A percentile compares a stretch with the other conserved stretches of the same genome.
These are phyloP conservation scores for Corvus hawaiiensis DNA, from an alignment of 2,113 vertebrate genomes.

Conservation along the genomic window DNA sequence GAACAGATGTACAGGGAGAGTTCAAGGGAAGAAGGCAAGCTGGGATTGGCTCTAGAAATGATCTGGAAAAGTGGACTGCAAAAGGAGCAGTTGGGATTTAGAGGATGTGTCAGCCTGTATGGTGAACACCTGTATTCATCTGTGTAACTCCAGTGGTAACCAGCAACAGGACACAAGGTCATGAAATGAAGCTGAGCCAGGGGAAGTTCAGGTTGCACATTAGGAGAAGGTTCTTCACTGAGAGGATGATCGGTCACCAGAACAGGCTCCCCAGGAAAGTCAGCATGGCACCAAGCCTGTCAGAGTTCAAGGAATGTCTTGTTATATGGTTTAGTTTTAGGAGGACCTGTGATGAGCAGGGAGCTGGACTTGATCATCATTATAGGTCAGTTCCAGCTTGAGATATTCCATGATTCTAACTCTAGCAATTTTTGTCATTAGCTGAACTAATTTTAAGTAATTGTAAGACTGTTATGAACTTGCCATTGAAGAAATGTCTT, in stretches of 20 bases:
- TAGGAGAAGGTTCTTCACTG: background rate
- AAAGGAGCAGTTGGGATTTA: background rate
- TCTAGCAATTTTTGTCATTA: background rate
- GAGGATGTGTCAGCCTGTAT: background rate
- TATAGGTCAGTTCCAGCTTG: background rate
- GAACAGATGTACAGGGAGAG: background rate
- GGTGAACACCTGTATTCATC: background rate
- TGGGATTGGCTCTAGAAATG: background rate
- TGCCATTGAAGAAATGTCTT: background rate
- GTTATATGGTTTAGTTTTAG: background rate
- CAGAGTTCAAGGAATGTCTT: background rate
- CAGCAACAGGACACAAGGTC: accelerated
- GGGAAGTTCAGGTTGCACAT: background rate
- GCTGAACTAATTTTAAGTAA: background rate
- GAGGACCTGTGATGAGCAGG: background rate
- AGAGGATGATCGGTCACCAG: background rate
- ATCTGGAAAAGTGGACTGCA: background rate
- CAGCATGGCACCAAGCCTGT: background rate
- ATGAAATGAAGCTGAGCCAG: background rate
- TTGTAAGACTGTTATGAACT: background rate
- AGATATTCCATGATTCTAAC: background rate
- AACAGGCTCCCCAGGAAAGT: background rate
- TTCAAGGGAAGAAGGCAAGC: background rate
- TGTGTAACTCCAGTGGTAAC: background rate
- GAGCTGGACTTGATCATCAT: background rate